Conservation (phyloP, 53 echinoderm and acorn worm species). For the Mesocentrotus franciscanus region DNA sequence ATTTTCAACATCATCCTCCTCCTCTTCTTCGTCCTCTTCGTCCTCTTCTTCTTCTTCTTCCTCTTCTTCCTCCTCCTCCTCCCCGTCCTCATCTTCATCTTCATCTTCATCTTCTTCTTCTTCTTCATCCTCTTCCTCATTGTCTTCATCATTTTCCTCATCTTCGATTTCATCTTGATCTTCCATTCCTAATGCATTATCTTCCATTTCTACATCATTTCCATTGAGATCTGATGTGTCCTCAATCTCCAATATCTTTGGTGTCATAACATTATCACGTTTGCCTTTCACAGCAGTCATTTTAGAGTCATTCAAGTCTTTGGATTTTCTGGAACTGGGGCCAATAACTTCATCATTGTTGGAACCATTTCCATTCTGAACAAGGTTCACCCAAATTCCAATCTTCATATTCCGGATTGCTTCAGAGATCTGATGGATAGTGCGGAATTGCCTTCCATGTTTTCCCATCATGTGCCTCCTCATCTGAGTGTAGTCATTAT, state of each 20-base stretch:
- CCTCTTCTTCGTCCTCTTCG: not conserved
- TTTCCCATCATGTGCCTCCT: conserved; percentile 96
- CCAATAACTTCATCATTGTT: conserved; percentile 58
- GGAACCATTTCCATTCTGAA: conserved; percentile 67
- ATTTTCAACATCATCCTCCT: conserved; percentile 16
- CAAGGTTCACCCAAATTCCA: conserved; percentile 94
- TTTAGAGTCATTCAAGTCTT: conserved; percentile 24
- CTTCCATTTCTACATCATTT: conserved; percentile 43
- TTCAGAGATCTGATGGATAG: conserved; percentile 88
- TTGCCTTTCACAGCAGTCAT: conserved; percentile 39
- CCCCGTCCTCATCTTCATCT: conserved; percentile 39
- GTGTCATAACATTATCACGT: conserved; percentile 40
- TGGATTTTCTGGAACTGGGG: conserved; percentile 19
- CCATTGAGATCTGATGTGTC: conserved; percentile 24
- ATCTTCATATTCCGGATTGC: conserved; percentile 95
- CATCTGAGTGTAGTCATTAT: conserved; percentile 96
- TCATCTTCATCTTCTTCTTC: conserved; percentile 60
- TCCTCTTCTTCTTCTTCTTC: conserved; percentile 37
- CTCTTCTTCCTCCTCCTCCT: conserved; percentile 24
- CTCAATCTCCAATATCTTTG: conserved; percentile 34
- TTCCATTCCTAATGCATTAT: not conserved
- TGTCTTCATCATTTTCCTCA: conserved; percentile 57
- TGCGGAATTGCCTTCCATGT: conserved; percentile 92
- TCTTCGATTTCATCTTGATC: conserved; percentile 15
- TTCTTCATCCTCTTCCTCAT: conserved; percentile 38